phyloP scores from a whole-genome alignment of 2,888 invertebrate species.

The Harpagoxenus sublaevis region DNA sequence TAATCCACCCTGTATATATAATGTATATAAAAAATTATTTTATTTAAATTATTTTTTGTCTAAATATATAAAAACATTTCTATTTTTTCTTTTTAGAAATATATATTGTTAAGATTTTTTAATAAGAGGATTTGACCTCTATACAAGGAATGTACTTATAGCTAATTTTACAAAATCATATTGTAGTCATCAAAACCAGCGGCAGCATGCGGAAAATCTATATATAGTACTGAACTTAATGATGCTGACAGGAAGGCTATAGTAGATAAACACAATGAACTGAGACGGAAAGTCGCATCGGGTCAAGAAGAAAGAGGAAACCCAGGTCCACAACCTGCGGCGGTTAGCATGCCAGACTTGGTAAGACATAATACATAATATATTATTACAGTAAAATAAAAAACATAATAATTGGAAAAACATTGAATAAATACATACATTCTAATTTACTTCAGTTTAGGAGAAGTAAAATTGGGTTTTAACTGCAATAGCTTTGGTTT shows the following conservation, averaged over 20 bases:
- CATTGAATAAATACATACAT: not conserved
- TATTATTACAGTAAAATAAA: not conserved
- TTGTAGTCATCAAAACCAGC: conserved; percentile 40
- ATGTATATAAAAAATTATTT: too few relatives aligned
- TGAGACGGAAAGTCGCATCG: conserved; percentile 81
- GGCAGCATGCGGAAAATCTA: not conserved
- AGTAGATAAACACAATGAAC: conserved; percentile 75
- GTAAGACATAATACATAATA: conserved; percentile 25
- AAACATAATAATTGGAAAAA: not conserved
- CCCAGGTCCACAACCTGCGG: conserved; percentile 84
- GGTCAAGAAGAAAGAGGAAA: conserved; percentile 82
- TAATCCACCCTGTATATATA: too few relatives aligned
- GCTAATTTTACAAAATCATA: not conserved
- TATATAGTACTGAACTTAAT: not conserved
- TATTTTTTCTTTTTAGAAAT: too few relatives aligned
- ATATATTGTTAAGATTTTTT: too few relatives aligned
- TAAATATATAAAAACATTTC: too few relatives aligned
- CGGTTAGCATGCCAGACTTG: conserved; percentile 71
- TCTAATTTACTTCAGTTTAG: not conserved
- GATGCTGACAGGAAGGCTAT: not conserved
- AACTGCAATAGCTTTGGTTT: not conserved
- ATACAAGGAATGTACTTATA: not conserved
- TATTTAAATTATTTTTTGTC: too few relatives aligned
- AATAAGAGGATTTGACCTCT: too few relatives aligned
- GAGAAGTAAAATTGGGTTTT: not conserved